Evolutionary conservation across 2,797 vertebrate species (phyloP).

Genomic region (Hydrolagus colliei): DNA sequence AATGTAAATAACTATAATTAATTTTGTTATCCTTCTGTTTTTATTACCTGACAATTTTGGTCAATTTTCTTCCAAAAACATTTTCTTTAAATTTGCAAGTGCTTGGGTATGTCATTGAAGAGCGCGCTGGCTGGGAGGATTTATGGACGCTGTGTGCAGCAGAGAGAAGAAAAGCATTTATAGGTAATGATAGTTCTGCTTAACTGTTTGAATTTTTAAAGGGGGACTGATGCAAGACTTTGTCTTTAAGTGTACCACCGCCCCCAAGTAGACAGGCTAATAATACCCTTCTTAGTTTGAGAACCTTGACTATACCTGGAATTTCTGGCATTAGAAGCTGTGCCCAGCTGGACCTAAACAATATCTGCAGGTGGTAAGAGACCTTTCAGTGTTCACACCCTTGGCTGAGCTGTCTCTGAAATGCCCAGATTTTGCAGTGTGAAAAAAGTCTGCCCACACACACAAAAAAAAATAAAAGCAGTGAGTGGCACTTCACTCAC

Average conservation of each 20-base stretch:
- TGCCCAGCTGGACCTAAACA: conserved; percentile 7
- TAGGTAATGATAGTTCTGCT: conserved; percentile 3
- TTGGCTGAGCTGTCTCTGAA: not conserved
- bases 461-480: not conserved
- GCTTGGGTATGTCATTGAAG: not conserved
- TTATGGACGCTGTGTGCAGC: not conserved
- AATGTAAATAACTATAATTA: not conserved
- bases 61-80: not conserved
- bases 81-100: not conserved
- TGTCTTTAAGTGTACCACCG: conserved; percentile 7
- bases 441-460: not conserved
- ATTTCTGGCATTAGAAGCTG: conserved; percentile 22
- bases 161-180: not conserved
- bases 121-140: not conserved
- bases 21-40: not conserved
- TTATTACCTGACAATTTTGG: not conserved
- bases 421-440: not conserved
- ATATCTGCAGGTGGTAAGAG: not conserved
- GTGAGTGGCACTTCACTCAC: not conserved
- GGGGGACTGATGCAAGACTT: not conserved
- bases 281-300: not conserved
- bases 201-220: not conserved
- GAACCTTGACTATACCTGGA: conserved; percentile 17
- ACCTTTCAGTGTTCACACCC: not conserved
- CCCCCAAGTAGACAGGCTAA: conserved; percentile 10